Percentiles rank a stretch among this genome's conserved stretches.
These are phyloP conservation scores for Myrmophylax atrothorax DNA, from an alignment of 2,113 vertebrate genomes.

Conservation along the genomic window DNA sequence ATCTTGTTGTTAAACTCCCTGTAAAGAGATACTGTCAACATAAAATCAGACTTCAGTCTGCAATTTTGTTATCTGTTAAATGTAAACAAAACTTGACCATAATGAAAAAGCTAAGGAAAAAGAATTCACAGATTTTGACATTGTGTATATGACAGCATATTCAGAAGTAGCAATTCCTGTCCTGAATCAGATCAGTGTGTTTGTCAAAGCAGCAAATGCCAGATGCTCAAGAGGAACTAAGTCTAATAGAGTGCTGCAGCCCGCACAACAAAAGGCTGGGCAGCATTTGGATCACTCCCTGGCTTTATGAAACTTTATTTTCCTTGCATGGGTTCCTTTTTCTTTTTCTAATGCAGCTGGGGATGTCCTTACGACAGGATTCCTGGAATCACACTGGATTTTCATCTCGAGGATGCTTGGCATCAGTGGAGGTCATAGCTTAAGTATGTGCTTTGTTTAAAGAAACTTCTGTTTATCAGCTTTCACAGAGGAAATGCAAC, in stretches of 20 bases:
- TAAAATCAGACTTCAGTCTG: not conserved
- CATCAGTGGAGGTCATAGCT: not conserved
- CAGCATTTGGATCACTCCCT: not conserved
- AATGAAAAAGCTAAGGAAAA: not conserved
- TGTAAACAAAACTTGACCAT: not conserved
- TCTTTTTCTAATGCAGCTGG: not conserved
- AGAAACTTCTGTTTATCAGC: slow-evolving; percentile 17
- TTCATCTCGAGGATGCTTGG: slow-evolving; percentile 23
- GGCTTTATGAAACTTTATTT: not conserved
- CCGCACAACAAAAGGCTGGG: not conserved
- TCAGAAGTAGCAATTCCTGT: not conserved
- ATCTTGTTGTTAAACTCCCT: not conserved
- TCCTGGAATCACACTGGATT: not conserved
- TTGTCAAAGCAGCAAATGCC: not conserved
- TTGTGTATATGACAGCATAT: not conserved
- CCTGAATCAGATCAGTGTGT: not conserved
- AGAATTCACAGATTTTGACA: not conserved
- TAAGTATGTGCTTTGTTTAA: slow-evolving; percentile 50
- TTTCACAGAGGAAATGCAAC: slow-evolving; percentile 26
- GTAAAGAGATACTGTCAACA: not conserved
- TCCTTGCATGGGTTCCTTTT: not conserved
- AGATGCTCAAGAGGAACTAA: not conserved
- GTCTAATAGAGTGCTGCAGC: not conserved
- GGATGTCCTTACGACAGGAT: not conserved
- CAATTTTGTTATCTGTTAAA: not conserved